phyloP scores from a whole-genome alignment of 2,797 vertebrate genomes.

The Catostomus latipinnis region DNA sequence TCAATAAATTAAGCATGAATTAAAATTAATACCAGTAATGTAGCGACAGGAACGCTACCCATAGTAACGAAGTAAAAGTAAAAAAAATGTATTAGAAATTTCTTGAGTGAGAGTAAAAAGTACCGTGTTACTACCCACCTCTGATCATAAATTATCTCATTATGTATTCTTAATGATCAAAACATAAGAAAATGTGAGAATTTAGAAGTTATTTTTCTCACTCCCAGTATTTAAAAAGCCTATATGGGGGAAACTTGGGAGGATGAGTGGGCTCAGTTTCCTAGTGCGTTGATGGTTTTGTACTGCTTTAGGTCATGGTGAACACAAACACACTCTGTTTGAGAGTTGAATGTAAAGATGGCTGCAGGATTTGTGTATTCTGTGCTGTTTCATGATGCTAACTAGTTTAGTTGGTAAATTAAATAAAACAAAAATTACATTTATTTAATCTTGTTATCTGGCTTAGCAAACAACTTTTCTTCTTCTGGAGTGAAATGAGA shows the following conservation, averaged over 20 bases:
- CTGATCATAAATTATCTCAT: constrained; percentile 27
- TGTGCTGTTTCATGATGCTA: not conserved
- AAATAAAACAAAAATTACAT: not conserved
- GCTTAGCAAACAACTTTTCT: constrained; percentile 3
- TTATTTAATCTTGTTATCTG: constrained; percentile 11
- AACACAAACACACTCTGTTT: constrained; percentile 1
- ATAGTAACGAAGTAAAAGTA: no score
- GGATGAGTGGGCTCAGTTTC: constrained; percentile 21
- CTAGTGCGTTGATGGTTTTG: constrained; percentile 11
- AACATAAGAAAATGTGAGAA: constrained; percentile 17
- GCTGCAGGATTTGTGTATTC: constrained; percentile 27
- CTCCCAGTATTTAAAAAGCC: constrained; percentile 18
- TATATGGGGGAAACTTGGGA: constrained; percentile 2
- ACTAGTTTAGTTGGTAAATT: constrained; percentile 18
- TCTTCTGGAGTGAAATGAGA: not conserved
- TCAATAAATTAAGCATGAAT: no score
- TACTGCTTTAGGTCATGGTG: constrained; percentile 35
- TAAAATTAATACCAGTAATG: no score
- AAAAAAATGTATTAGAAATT: no score
- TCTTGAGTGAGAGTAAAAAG: no score
- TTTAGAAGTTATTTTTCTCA: constrained; percentile 34
- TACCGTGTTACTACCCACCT: no score
- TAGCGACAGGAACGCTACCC: no score
- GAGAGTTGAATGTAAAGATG: constrained; percentile 27
- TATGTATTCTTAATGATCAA: constrained; percentile 43